phyloP scores from a whole-genome alignment of 2,113 vertebrate species.

The Anolis sagrei region DNA sequence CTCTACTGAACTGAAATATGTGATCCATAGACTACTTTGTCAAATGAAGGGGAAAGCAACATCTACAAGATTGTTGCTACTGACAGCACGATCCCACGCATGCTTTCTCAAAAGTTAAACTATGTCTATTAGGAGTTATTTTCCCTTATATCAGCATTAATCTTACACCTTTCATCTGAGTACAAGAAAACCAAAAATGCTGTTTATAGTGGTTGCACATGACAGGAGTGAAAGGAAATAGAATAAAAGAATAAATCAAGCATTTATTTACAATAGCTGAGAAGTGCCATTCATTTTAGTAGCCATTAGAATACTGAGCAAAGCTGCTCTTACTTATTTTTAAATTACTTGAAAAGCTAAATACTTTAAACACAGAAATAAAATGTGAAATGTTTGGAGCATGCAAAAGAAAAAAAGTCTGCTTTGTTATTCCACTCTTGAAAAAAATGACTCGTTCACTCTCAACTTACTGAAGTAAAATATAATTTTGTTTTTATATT shows the following conservation, averaged over 20 bases:
- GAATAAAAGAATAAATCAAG: constrained; percentile 12
- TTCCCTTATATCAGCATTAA: background rate
- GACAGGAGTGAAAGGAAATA: background rate
- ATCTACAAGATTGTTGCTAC: background rate
- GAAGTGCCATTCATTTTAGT: background rate
- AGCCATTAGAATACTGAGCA: background rate
- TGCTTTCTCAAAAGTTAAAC: background rate
- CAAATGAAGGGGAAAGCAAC: background rate
- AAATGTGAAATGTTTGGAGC: background rate
- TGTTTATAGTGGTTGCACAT: constrained; percentile 1
- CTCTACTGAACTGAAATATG: constrained; percentile 1
- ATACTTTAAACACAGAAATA: background rate
- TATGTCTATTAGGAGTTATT: background rate
- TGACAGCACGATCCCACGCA: background rate
- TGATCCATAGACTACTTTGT: background rate
- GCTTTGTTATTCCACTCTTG: background rate
- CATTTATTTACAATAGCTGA: constrained; percentile 23
- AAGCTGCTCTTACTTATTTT: background rate
- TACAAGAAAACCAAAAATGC: constrained; percentile 13
- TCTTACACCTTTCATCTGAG: background rate
- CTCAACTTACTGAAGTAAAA: background rate
- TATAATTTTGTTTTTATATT: too few relatives aligned
- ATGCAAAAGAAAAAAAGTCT: background rate
- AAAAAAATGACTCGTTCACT: background rate
- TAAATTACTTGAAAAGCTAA: background rate